Evolutionary conservation across 2,797 vertebrate species (phyloP), one percentile per base, ranked within the genome.

Genomic region (Xerus rutilus): DNA sequence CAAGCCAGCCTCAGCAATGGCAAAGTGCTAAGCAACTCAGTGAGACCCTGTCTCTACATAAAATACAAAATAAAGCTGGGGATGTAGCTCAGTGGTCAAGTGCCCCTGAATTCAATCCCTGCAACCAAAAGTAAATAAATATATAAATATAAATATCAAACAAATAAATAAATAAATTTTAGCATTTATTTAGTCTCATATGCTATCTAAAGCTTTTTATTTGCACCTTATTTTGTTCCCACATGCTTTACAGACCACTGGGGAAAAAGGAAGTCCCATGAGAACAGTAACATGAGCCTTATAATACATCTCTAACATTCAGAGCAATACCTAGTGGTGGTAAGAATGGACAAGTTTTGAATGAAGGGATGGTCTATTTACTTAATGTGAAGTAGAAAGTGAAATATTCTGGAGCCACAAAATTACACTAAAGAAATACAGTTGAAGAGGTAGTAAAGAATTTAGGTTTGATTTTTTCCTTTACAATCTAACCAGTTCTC

Each of bases 191-290:
- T 78, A 49, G 2, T 28, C 65, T 67, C 25, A 23, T 89, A 57
- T 73, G 6, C 11, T 89, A 82, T 73, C 12, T 15, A 91, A 94
- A 89, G 82, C 3, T 1, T 10, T 47, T 86, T 92, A 49, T 76
- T 77, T 90, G 5, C 54, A 49, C 28, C 6, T 79, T 77, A 78
- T 84, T 93, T 86, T 91, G 7, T 81, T 96, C 13, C 87, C 23
- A 78, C 5, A 25, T 45, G 30, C 52, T 35, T 89, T 13, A 47
- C 28, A 73, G n/a, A 30, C 9, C 21, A 74, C 28, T n/a, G 2
- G 25, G 30, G 7, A 59, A 49, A 79, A 69, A 74, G 5, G 23
- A 72, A 83, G n/a, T 17, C 25, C 74, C 11, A 18, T 35, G 45
- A 62, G 23, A 96, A 28, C 7, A 47, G 15, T 72, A 54, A 85